Conservation (phyloP, 2,888 invertebrate genomes). For the Mythimna loreyi region DNA sequence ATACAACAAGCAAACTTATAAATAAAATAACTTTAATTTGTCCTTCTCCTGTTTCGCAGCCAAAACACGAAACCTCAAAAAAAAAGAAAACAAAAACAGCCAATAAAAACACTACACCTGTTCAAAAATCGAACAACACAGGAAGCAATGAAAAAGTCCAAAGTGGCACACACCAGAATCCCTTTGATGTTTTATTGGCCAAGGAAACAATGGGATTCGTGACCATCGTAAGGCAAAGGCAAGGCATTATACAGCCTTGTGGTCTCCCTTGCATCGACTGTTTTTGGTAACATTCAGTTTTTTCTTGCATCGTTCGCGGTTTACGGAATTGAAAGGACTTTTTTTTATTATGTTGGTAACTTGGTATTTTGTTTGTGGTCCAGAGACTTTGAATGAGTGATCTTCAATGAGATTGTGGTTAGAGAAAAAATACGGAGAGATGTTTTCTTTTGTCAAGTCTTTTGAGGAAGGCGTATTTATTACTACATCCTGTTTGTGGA, state of each 20-base stretch:
- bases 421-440: conserved; percentile 36
- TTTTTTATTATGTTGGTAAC: conserved; percentile 42
- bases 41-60: not conserved
- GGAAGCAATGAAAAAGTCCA: conserved; percentile 64
- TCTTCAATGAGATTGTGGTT: conserved; percentile 44
- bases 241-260: conserved; percentile 66
- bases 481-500: conserved; percentile 45
- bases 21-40: not conserved
- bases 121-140: conserved; percentile 54
- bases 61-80: conserved; percentile 25
- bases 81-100: conserved; percentile 20
- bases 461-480: conserved; percentile 8
- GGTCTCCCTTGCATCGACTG: conserved; percentile 50
- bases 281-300: conserved; percentile 64
- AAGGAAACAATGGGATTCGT: conserved; percentile 78
- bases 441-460: conserved; percentile 21
- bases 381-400: conserved; percentile 38
- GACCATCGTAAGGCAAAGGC: conserved; percentile 66
- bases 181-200: conserved; percentile 78
- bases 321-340: conserved; percentile 46
- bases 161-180: conserved; percentile 59
- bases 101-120: conserved; percentile 52
- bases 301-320: conserved; percentile 50
- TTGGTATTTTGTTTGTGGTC: conserved; percentile 32
- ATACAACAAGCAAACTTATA: not conserved